Conservation (phyloP, 1,140 invertebrate species). For the Plectrocnemia conspersa region DNA sequence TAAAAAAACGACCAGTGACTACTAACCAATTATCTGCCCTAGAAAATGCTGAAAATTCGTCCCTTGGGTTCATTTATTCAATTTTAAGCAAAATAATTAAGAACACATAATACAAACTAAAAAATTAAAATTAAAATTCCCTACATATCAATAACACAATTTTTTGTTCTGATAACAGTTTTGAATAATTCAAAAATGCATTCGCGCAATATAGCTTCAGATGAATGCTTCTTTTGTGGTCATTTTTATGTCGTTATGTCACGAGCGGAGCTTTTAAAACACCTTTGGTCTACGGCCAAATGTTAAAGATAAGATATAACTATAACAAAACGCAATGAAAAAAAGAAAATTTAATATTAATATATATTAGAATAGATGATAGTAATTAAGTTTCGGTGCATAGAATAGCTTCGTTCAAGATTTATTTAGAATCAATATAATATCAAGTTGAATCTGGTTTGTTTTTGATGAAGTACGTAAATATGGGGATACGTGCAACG, state of each 20-base stretch:
- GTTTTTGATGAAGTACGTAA: too few species aligned
- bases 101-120: too few species aligned
- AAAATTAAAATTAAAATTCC: too few species aligned
- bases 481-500: not conserved
- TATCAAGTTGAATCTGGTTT: not conserved
- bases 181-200: not conserved
- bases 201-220: too few species aligned
- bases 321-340: constrained; percentile 1
- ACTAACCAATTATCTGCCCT: too few species aligned
- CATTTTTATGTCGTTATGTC: not conserved
- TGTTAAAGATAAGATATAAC: not conserved
- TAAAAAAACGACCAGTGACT: too few species aligned
- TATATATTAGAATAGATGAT: not conserved
- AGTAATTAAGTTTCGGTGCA: not conserved
- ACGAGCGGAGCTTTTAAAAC: not conserved
- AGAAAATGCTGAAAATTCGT: too few species aligned
- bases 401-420: not conserved
- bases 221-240: too few species aligned
- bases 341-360: not conserved
- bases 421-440: constrained; percentile 1
- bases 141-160: too few species aligned
- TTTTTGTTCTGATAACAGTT: not conserved
- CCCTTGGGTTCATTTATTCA: too few species aligned
- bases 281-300: not conserved
- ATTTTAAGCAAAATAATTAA: too few species aligned